Conservation (phyloP, 2,888 invertebrate species). For the Eupelmus urozonus region DNA sequence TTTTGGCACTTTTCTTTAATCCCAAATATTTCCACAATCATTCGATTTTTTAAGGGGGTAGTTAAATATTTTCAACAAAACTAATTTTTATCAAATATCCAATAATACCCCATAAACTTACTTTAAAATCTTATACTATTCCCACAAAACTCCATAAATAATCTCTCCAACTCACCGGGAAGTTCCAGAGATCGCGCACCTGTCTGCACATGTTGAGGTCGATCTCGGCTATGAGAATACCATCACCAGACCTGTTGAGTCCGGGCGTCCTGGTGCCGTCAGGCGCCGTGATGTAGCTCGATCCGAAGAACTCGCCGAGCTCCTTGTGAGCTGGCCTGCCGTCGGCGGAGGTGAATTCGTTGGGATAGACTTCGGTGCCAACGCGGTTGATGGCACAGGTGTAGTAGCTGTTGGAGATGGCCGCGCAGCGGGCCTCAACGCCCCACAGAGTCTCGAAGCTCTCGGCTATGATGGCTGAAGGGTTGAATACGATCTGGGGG, state of each 20-base stretch:
- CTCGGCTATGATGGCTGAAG: slow-evolving; percentile 90
- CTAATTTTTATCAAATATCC: too few species aligned
- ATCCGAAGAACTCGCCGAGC: slow-evolving; percentile 97
- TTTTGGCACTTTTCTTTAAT: too few species aligned
- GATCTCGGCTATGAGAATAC: slow-evolving; percentile 91
- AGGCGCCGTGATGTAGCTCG: slow-evolving; percentile 95
- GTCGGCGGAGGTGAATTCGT: slow-evolving; percentile 92
- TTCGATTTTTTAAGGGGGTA: too few species aligned
- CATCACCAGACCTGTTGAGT: slow-evolving; percentile 87
- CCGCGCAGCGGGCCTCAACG: slow-evolving; percentile 96
- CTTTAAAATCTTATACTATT: too few species aligned
- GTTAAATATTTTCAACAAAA: too few species aligned
- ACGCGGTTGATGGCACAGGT: slow-evolving; percentile 97
- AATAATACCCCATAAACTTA: too few species aligned
- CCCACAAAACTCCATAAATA: too few species aligned
- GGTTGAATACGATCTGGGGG: slow-evolving; percentile 94
- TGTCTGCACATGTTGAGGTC: slow-evolving; percentile 97
- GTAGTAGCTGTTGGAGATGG: slow-evolving; percentile 96
- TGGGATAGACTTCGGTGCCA: slow-evolving; percentile 89
- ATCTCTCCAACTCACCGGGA: slow-evolving; percentile 81
- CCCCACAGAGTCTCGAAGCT: slow-evolving; percentile 92
- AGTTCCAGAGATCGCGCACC: slow-evolving; percentile 95
- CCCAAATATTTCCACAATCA: background rate
- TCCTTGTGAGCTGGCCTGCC: slow-evolving; percentile 86
- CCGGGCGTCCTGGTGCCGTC: slow-evolving; percentile 94